Evolutionary conservation across 2,888 invertebrate species (phyloP), one percentile per base, ranked within the genome.

Genomic region (Magallana nippona): DNA sequence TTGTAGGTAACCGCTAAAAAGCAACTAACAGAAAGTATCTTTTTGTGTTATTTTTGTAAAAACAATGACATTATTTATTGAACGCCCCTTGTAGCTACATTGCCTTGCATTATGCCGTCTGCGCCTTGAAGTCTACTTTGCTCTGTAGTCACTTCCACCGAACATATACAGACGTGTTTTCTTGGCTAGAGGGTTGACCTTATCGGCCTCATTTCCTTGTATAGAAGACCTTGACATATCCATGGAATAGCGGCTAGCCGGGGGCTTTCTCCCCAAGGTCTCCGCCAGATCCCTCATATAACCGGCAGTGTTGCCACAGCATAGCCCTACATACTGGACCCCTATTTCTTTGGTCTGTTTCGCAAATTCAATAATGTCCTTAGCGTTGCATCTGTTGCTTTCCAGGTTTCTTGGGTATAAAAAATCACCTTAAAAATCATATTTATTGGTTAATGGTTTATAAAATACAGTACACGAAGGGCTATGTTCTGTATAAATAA

Each of bases 281-380:
- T 84, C 84, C 15, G 84, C 84, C 55, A 84, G 56, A n/a, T 80
- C 84, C 13, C 84, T 81, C n/a, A 84, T 62, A 15, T 81, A 81
- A 10, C 27, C 44, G 1, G 81, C 62, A 10, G 57, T 62, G 32
- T 84, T 84, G 13, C 84, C 84, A 32, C 84, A 84, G 27, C 84
- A 84, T 19, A 84, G 15, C 0, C 84, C 84, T 1, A 84, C 27
- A 19, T 84, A 84, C 17, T 84, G 78, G 5, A 84, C 62, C 19
- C 84, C 84, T 44, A 84, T 84, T 15, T 84, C 78, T n/a, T 57
- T 56, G 11, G 84, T 81, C 15, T 84, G 81, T 32, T 78, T 55
- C 0, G 84, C 84, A 63, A 84, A 84, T n/a, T 27, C 5, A 15
- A 60, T 58, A 2, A 84, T 77, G 11, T 84, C 84, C 15, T 17